Percentiles rank a stretch among this genome's conserved stretches.
phyloP scores from a whole-genome alignment of 2,888 invertebrate species.

The Lottia gigantea region DNA sequence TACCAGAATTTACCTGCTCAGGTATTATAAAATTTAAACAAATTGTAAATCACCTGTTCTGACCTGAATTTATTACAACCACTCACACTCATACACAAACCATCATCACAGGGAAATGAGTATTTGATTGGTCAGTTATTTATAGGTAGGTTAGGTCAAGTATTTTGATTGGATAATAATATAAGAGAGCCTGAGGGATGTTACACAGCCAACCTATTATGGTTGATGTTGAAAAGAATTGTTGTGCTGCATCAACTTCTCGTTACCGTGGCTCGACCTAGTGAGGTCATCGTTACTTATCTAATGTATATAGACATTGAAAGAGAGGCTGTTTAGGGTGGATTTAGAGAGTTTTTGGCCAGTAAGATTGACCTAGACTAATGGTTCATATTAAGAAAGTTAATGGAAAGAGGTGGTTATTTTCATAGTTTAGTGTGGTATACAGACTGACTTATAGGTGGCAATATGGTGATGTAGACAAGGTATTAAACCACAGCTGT shows the following conservation, averaged over 20 bases:
- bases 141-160: conserved; percentile 14
- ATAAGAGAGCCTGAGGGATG: neutral
- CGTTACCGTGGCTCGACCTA: too few relatives aligned
- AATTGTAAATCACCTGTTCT: too few relatives aligned
- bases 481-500: too few relatives aligned
- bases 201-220: neutral
- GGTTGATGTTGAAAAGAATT: conserved; percentile 6
- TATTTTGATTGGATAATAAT: neutral
- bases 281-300: too few relatives aligned
- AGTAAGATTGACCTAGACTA: neutral
- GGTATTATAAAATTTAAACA: too few relatives aligned
- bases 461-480: too few relatives aligned
- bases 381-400: too few relatives aligned
- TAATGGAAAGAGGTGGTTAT: too few relatives aligned
- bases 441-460: too few relatives aligned
- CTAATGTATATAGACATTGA: neutral
- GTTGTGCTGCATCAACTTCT: neutral
- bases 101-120: too few relatives aligned
- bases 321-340: neutral
- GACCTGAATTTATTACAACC: neutral
- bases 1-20: too few relatives aligned
- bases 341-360: neutral
- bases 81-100: neutral
- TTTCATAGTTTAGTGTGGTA: too few relatives aligned
- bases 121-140: conserved; percentile 38